phyloP scores from a whole-genome alignment of 2,113 vertebrate species.

The Macaca nemestrina region DNA sequence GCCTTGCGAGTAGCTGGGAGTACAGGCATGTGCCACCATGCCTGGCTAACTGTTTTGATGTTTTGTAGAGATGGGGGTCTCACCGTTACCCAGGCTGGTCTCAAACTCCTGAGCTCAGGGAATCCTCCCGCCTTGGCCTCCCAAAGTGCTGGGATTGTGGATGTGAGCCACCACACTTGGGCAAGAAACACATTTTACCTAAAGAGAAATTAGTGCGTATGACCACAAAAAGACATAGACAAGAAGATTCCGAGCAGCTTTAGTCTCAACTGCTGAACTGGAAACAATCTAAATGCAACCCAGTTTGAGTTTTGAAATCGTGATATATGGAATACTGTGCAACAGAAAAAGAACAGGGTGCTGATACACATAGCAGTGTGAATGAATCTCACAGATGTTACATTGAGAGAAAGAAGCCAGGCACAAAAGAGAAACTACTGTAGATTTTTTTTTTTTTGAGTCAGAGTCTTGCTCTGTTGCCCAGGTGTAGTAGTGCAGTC shows the following conservation, averaged over 20 bases:
- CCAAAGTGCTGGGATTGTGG: background rate
- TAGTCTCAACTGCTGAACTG: background rate
- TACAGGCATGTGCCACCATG: background rate
- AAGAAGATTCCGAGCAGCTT: background rate
- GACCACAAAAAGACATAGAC: background rate
- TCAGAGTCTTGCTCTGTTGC: too few species aligned
- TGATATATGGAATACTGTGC: background rate
- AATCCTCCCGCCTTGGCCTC: background rate
- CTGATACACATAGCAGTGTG: background rate
- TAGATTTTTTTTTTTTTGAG: background rate
- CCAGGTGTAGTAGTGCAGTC: too few species aligned
- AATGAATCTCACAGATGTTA: background rate
- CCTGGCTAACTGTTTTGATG: background rate
- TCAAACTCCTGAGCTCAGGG: background rate
- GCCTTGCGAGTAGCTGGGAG: background rate
- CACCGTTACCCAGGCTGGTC: background rate
- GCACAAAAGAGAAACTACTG: background rate
- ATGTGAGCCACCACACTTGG: background rate
- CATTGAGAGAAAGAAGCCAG: background rate
- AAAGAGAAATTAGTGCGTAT: background rate
- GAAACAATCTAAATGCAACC: background rate
- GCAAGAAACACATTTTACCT: background rate
- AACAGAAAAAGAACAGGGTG: background rate
- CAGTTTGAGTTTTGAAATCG: background rate
- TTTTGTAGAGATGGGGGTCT: background rate